phyloP scores from a whole-genome alignment of 1,140 invertebrate species.

The Scaptomyza graminum region DNA sequence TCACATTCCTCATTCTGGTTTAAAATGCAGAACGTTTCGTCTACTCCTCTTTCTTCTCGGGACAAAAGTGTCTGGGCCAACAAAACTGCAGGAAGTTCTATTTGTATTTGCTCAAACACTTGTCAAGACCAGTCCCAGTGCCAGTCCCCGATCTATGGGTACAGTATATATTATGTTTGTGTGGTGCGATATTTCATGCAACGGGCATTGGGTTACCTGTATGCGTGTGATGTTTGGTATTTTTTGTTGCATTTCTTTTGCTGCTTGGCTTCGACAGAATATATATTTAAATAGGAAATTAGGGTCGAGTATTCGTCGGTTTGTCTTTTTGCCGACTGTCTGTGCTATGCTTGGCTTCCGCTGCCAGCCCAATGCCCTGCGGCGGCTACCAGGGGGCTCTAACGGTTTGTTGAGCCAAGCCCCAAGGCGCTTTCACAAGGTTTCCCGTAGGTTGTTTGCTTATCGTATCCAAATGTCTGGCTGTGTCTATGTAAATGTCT shows the following conservation, averaged over 20 bases:
- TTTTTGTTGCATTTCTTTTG: slow-evolving; percentile 32
- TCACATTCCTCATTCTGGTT: slow-evolving; percentile 22
- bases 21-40: slow-evolving; percentile 26
- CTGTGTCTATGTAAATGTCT: background rate
- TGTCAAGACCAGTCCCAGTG: slow-evolving; percentile 37
- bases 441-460: slow-evolving; percentile 44
- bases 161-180: background rate
- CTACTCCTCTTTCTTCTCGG: background rate
- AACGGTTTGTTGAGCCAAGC: slow-evolving; percentile 44
- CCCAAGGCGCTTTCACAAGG: slow-evolving; percentile 51
- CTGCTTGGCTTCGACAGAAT: slow-evolving; percentile 31
- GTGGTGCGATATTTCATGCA: slow-evolving; percentile 32
- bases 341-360: slow-evolving; percentile 43
- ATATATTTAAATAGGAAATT: slow-evolving; percentile 67
- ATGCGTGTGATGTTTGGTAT: background rate
- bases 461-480: background rate
- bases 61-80: slow-evolving; percentile 17
- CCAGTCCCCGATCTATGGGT: slow-evolving; percentile 5
- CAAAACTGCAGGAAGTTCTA: slow-evolving; percentile 43
- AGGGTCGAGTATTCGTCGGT: slow-evolving; percentile 48
- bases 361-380: slow-evolving; percentile 25
- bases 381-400: background rate
- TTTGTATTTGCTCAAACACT: slow-evolving; percentile 53
- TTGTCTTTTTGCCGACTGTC: background rate
- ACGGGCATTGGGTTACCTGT: slow-evolving; percentile 51